Evolutionary conservation across 2,797 vertebrate species (phyloP), one percentile per base, ranked within the genome.

Genomic region (Potorous gilbertii): DNA sequence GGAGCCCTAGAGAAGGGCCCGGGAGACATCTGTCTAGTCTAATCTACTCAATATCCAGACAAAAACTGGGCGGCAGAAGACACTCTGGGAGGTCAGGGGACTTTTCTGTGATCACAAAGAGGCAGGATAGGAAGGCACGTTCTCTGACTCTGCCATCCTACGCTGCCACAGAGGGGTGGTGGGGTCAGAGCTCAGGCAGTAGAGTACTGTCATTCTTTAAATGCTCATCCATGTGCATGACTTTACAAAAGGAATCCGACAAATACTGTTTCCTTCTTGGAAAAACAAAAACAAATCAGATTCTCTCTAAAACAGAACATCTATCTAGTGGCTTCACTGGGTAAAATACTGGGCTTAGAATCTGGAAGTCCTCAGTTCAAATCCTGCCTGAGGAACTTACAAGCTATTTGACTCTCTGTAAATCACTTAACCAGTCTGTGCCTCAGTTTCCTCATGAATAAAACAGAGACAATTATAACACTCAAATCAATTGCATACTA

Each of bases 41-140:
- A 0, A n/a, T 9, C 16, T 2, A 16, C 0, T 74, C n/a, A 18
- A 21, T 10, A 40, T 2, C 0, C 66, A 66, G 59, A 34, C 4
- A 6, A 40, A 5, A 0, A n/a, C 14, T n/a, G 34, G 34, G 31
- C 13, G 0, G 5, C 62, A 74, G 16, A 18, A 14, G 34, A 8
- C n/a, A 5, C 0, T 5, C n/a, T 8, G 18, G 59, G 66, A 74
- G 66, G n/a, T 3, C 1, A 5, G 31, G 34, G 31, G 34, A n/a
- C 4, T 66, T 66, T 57, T n/a, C 62, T 24, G 1, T 21, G 34
- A 40, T 40, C 14, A 18, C 34, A 21, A 2, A 11, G 28, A 59
- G 28, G 57, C 10, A 29, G 28, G 28, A 3, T 59, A 8, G 57
- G 10, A 31, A 74, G 34, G 16, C n/a, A 0, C 18, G 0, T 40